These are phyloP conservation scores for Digitonthophagus gazella DNA, from an alignment of 2,888 invertebrate species.

Conservation along the genomic window DNA sequence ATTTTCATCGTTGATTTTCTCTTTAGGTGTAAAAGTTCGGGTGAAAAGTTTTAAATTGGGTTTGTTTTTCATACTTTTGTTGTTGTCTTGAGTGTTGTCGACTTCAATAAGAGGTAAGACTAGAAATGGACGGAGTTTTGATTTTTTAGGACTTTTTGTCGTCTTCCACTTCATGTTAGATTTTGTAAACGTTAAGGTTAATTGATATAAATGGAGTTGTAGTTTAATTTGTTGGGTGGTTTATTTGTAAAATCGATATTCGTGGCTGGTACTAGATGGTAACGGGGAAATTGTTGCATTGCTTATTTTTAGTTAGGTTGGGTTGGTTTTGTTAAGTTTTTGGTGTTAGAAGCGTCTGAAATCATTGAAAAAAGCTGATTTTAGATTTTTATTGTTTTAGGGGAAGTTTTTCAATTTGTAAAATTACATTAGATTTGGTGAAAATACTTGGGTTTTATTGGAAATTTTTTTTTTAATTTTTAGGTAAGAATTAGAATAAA, in stretches of 20 bases:
- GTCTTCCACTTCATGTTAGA: constrained; percentile 36
- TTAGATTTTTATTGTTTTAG: no score
- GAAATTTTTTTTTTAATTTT: no score
- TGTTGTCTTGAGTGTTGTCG: constrained; percentile 5
- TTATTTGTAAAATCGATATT: not conserved
- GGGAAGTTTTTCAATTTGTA: no score
- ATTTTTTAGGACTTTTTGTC: constrained; percentile 29
- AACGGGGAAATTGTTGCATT: not conserved
- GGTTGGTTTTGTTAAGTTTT: not conserved
- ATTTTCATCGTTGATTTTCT: constrained; percentile 35
- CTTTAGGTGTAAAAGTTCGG: constrained; percentile 44
- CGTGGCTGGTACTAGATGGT: not conserved
- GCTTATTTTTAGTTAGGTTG: not conserved
- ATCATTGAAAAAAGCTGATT: not conserved
- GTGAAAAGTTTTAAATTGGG: constrained; percentile 44
- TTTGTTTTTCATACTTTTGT: constrained; percentile 39
- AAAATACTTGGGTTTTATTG: no score
- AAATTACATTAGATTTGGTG: no score
- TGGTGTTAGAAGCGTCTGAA: not conserved
- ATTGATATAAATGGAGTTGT: no score
- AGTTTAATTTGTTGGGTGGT: not conserved
- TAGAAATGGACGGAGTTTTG: constrained; percentile 36
- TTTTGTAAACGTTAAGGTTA: no score
- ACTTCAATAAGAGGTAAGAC: constrained; percentile 35
- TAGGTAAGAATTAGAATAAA: no score